Evolutionary conservation across 2,797 vertebrate species (phyloP).

Genomic region (Bothrops alternatus): DNA sequence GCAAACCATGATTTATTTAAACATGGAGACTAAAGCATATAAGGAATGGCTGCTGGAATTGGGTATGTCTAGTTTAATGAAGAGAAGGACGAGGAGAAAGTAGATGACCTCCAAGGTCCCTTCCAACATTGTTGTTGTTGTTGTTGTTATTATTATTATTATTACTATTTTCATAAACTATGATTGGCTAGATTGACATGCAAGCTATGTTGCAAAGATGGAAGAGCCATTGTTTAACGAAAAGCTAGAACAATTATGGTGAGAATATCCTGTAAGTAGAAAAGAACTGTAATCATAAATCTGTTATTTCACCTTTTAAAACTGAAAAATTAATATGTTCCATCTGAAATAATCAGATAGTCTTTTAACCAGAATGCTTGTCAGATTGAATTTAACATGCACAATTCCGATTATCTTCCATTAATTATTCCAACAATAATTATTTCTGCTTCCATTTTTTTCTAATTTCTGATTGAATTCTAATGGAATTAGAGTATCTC

Average conservation of each 20-base stretch:
- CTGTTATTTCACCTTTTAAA: neutral
- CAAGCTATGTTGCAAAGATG: neutral
- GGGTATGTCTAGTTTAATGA: no score
- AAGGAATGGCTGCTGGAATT: no score
- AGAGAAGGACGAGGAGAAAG: no score
- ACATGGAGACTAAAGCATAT: neutral
- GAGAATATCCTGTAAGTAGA: neutral
- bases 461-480: neutral
- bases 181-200: neutral
- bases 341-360: neutral
- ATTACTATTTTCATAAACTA: neutral
- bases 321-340: neutral
- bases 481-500: neutral
- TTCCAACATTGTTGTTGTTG: no score
- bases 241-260: neutral
- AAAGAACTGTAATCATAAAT: neutral
- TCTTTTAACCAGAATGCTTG: neutral
- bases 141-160: no score
- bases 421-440: neutral
- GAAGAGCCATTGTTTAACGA: neutral
- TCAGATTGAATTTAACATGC: neutral
- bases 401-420: neutral
- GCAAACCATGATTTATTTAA: neutral
- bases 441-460: neutral
- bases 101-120: no score